Base-by-base conservation (phyloP, 2,888 invertebrate genomes). In the Latrodectus elegans region DNA sequence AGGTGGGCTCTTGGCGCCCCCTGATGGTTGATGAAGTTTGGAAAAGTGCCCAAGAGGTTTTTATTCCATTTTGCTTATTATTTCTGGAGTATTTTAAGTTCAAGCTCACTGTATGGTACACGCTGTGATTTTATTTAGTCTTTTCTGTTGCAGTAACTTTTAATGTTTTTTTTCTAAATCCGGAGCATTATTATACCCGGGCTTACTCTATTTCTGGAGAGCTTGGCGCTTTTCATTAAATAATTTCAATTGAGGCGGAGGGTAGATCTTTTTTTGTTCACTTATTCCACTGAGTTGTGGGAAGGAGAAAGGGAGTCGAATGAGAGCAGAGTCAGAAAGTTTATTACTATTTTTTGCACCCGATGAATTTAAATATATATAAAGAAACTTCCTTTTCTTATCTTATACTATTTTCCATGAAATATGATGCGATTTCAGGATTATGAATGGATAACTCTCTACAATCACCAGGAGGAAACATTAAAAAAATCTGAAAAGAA, bases 1-100 rank as follows among this genome's bases (percentile, higher is more conserved):
- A 86, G 85, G 85, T 86, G 85, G 85, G 68, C 85, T 68, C 17
- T 65, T 75, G 75, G 80, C 85, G 71, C 85, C 85, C 85, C 85
- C 67, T 79, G 26, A 73, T 17, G 82, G 84, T 73, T 80, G 80
- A 79, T 85, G 84, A 85, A 79, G 84, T 85, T 85, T 85, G 85
- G 85, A 86, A 80, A 38, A 80, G 71, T 80, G 85, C 80, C 85
- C 80, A 67, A 70, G 65, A 80, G 64, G 65, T 67, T 73, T 60
- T 53, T 67, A 52, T 81, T 74, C 65, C 60, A 70, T 17, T 76
- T 71, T 75, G 73, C 67, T 84, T 78, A 85, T 85, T 79, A 72
- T 67, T 53, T 49, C 70, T 55, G 14, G 52, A 38, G 38, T 84
- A 72, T 80, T 84, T 84, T 84, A 71, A 49, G 65, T 71, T 77